Conservation (phyloP, 2,113 vertebrate genomes). For the Meles meles region DNA sequence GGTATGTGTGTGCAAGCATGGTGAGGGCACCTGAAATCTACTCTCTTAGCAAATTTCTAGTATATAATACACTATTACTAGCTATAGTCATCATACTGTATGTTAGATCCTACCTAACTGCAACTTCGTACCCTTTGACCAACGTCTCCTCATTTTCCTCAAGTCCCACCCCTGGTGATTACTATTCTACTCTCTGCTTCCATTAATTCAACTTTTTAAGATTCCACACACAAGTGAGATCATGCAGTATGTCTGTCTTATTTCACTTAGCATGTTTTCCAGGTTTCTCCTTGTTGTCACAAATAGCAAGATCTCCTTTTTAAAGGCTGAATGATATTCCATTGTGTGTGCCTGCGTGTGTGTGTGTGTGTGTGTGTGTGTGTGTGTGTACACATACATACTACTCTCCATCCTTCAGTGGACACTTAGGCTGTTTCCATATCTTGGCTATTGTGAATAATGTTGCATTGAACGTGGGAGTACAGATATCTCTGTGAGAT, state of each 20-base stretch:
- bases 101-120: neutral
- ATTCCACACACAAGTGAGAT: neutral
- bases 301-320: neutral
- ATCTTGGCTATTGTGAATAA: neutral
- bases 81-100: neutral
- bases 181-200: neutral
- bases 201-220: neutral
- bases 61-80: neutral
- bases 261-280: neutral
- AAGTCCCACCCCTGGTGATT: neutral
- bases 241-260: neutral
- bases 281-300: neutral
- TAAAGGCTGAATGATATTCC: neutral
- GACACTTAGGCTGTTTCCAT: neutral
- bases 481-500: neutral
- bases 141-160: neutral
- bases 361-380: neutral
- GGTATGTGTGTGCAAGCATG: neutral
- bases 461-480: neutral
- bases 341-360: neutral
- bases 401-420: neutral
- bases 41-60: neutral
- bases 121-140: neutral
- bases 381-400: neutral
- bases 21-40: neutral